Conservation (phyloP, 53 echinoderm and acorn worm species). For the Holothuria scabra region DNA sequence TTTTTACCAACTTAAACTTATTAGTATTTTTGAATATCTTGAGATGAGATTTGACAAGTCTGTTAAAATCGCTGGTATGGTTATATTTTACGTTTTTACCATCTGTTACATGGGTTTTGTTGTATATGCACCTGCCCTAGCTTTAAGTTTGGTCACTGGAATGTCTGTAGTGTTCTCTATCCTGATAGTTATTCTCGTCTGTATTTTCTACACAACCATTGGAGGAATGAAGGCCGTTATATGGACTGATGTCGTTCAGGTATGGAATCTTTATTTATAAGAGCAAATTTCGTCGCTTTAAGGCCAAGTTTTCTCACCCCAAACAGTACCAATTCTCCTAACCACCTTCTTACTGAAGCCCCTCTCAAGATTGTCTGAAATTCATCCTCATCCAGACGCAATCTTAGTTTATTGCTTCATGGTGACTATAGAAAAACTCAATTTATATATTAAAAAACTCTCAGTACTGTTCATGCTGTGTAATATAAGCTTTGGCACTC, state of each 20-base stretch:
- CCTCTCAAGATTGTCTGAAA: too few relatives aligned
- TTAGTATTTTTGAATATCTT: constrained; percentile 35
- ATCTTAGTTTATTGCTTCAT: too few relatives aligned
- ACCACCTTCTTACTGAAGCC: too few relatives aligned
- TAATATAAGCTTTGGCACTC: too few relatives aligned
- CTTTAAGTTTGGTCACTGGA: constrained; percentile 22
- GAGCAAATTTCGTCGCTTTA: too few relatives aligned
- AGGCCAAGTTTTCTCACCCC: too few relatives aligned
- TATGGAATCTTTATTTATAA: background rate
- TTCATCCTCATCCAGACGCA: too few relatives aligned
- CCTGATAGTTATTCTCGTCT: constrained; percentile 4
- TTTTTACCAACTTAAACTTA: constrained; percentile 11
- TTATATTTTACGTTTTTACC: constrained; percentile 14
- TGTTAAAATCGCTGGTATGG: constrained; percentile 13
- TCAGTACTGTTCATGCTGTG: too few relatives aligned
- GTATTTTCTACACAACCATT: constrained; percentile 41
- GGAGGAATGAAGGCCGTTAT: constrained; percentile 42
- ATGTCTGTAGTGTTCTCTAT: constrained; percentile 30
- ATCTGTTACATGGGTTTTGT: constrained; percentile 33
- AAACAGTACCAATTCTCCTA: too few relatives aligned
- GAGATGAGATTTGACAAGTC: constrained; percentile 26
- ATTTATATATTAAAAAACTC: too few relatives aligned
- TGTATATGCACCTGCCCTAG: constrained; percentile 37
- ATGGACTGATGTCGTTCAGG: constrained; percentile 39
- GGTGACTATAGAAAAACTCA: too few relatives aligned